phyloP scores from a whole-genome alignment of 2,113 vertebrate species.

The Gymnocephalus cernua region DNA sequence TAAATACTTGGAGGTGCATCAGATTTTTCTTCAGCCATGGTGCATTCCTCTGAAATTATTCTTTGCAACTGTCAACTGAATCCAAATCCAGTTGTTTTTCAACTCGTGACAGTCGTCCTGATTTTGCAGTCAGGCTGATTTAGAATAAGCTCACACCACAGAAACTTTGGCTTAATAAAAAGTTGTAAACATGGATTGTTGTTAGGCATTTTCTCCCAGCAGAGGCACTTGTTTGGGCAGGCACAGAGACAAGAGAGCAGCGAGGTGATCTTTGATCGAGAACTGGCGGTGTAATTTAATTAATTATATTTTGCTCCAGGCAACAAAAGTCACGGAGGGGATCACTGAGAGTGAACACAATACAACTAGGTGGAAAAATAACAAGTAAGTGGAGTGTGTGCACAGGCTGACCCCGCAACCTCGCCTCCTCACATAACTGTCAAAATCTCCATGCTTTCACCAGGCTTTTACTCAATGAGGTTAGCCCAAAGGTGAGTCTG shows the following conservation, averaged over 20 bases:
- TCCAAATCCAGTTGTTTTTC: constrained; percentile 35
- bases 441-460: constrained; percentile 72
- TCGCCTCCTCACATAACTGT: constrained; percentile 77
- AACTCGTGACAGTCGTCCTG: not conserved
- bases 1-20: constrained; percentile 58
- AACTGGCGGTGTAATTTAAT: constrained; percentile 67
- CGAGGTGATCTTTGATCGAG: constrained; percentile 63
- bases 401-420: constrained; percentile 67
- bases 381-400: constrained; percentile 56
- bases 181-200: constrained; percentile 57
- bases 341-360: constrained; percentile 60
- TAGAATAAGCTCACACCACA: constrained; percentile 27
- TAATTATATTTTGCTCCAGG: constrained; percentile 72
- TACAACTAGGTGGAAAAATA: constrained; percentile 63
- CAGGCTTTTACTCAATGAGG: constrained; percentile 83
- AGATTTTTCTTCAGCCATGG: constrained; percentile 42
- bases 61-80: constrained; percentile 29
- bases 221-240: constrained; percentile 21
- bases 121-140: constrained; percentile 37
- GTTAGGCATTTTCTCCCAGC: constrained; percentile 43
- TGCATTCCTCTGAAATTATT: constrained; percentile 37
- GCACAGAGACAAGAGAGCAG: constrained; percentile 24
- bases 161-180: constrained; percentile 52
- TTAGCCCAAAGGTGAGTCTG: constrained; percentile 74
- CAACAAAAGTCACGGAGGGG: constrained; percentile 36